Evolutionary conservation across 2,113 vertebrate species (phyloP).

Genomic region (Reinhardtius hippoglossoides): DNA sequence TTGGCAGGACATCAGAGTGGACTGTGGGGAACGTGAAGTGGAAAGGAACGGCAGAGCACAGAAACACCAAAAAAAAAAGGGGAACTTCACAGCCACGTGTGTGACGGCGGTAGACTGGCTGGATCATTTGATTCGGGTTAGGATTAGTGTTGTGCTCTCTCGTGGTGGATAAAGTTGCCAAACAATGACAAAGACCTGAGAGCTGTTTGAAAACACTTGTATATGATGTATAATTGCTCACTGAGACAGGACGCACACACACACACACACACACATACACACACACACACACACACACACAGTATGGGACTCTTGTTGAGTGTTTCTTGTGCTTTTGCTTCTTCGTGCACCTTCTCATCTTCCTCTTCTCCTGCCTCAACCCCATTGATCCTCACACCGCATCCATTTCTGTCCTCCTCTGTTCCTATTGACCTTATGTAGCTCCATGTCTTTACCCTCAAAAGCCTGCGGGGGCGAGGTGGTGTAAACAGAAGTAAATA

Average conservation of each 20-base stretch:
- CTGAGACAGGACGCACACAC: too few relatives aligned
- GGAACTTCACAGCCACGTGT: background rate
- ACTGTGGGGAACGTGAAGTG: slow-evolving; percentile 5
- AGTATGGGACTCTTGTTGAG: background rate
- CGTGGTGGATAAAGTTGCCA: too few relatives aligned
- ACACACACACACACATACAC: too few relatives aligned
- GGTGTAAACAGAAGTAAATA: too few relatives aligned
- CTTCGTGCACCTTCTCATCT: background rate
- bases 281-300: too few relatives aligned
- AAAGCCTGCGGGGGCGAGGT: too few relatives aligned
- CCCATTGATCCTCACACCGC: background rate
- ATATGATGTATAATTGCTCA: too few relatives aligned
- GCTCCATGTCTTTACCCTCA: too few relatives aligned
- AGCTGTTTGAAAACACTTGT: background rate
- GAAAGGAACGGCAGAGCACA: background rate
- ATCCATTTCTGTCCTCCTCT: background rate
- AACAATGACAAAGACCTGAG: background rate
- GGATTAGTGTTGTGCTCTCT: too few relatives aligned
- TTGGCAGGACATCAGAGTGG: slow-evolving; percentile 36
- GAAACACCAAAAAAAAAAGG: background rate
- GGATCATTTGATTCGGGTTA: background rate
- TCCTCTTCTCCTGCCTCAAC: background rate
- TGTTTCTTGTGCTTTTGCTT: background rate
- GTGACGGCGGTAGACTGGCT: background rate
- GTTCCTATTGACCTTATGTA: background rate